A percentile compares a stretch with the other conserved stretches of the same genome.
Evolutionary conservation across 2,888 invertebrate species (phyloP).

Genomic region (Drosophila kambysellisi): DNA sequence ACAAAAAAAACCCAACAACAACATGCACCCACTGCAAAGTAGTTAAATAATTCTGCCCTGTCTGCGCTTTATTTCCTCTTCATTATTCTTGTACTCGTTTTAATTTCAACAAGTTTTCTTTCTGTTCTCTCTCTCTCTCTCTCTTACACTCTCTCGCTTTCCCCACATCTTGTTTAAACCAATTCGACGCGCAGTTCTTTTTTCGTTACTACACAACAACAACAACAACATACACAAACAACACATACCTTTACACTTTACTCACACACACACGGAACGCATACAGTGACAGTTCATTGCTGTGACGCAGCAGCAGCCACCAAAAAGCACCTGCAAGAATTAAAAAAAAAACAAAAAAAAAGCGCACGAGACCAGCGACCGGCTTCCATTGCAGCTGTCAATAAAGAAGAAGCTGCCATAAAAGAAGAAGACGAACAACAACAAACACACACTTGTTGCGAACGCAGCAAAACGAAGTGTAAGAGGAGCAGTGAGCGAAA

Average conservation of each 20-base stretch:
- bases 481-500: conserved; percentile 16
- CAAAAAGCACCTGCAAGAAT: conserved; percentile 53
- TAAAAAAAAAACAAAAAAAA: neutral
- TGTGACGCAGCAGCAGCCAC: conserved; percentile 52
- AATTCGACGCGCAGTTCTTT: conserved; percentile 75
- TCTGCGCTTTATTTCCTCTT: conserved; percentile 81
- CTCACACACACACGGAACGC: conserved; percentile 11
- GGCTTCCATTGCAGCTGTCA: conserved; percentile 55
- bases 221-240: conserved; percentile 34
- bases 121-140: conserved; percentile 36
- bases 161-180: conserved; percentile 58
- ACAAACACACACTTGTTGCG: conserved; percentile 69
- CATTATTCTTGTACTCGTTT: conserved; percentile 61
- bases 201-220: conserved; percentile 73
- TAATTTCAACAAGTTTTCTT: conserved; percentile 79
- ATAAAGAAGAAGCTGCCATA: conserved; percentile 5
- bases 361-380: conserved; percentile 65
- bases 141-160: conserved; percentile 53
- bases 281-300: conserved; percentile 40
- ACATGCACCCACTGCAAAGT: conserved; percentile 78
- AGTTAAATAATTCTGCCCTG: conserved; percentile 82
- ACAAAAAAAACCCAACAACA: conserved; percentile 46
- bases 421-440: conserved; percentile 29
- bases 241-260: conserved; percentile 22
- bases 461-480: conserved; percentile 48